Percentiles rank a stretch among this genome's conserved stretches.
phyloP scores from a whole-genome alignment of 1,140 invertebrate genomes.

The Aphelinus certus region DNA sequence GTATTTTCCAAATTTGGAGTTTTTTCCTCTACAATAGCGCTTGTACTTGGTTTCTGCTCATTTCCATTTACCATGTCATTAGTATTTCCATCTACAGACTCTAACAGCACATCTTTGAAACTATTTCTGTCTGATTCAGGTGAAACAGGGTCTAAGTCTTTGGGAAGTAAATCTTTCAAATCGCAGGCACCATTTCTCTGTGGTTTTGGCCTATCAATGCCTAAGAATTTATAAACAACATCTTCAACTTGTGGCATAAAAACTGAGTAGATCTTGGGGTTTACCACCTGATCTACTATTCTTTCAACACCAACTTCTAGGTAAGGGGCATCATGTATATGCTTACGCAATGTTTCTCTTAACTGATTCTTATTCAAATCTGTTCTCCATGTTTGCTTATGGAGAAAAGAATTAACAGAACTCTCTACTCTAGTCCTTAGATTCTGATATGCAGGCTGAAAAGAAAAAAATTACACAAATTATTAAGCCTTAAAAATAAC shows the following conservation, averaged over 20 bases:
- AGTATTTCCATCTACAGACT: conserved; percentile 42
- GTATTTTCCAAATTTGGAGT: conserved; percentile 54
- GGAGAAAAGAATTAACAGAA: conserved; percentile 84
- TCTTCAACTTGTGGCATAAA: conserved; percentile 92
- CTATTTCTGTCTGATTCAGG: conserved; percentile 76
- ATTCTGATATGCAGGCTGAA: conserved; percentile 92
- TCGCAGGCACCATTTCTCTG: conserved; percentile 62
- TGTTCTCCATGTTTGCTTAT: conserved; percentile 83
- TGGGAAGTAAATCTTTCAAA: conserved; percentile 73
- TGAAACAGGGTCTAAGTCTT: conserved; percentile 81
- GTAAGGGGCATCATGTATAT: conserved; percentile 78
- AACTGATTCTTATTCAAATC: conserved; percentile 93
- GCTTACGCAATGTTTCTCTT: conserved; percentile 86
- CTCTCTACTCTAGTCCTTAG: conserved; percentile 88
- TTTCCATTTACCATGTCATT: conserved; percentile 37
- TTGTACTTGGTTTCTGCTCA: conserved; percentile 33
- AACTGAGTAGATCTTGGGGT: conserved; percentile 87
- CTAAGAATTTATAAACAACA: conserved; percentile 87
- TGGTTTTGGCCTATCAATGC: conserved; percentile 73
- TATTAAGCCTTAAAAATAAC: no score
- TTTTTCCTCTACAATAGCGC: conserved; percentile 55
- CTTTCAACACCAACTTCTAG: conserved; percentile 82
- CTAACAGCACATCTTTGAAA: conserved; percentile 55
- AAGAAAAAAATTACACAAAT: conserved; percentile 44
- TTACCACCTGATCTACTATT: conserved; percentile 95